Conservation (phyloP, 1,140 invertebrate species). For the Drosophila truncata region DNA sequence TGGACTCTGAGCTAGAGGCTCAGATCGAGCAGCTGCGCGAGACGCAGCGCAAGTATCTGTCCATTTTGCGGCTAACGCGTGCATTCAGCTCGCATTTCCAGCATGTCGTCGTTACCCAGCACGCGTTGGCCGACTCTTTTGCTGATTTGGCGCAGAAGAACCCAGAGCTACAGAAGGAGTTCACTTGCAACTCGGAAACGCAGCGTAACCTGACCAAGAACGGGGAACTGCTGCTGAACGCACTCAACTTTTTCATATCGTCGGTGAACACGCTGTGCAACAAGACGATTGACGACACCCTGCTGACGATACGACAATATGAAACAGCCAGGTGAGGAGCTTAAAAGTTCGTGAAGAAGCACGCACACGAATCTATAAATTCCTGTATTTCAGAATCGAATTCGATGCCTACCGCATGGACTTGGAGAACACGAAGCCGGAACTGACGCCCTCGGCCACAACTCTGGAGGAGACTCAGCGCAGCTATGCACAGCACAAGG, state of each 20-base stretch:
- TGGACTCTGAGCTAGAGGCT: constrained; percentile 92
- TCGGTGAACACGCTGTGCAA: constrained; percentile 97
- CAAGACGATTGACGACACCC: constrained; percentile 98
- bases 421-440: constrained; percentile 91
- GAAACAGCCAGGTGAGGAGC: constrained; percentile 92
- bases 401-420: constrained; percentile 98
- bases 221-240: constrained; percentile 95
- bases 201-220: constrained; percentile 97
- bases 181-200: constrained; percentile 97
- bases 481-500: constrained; percentile 93
- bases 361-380: neutral
- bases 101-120: constrained; percentile 94
- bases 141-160: constrained; percentile 97
- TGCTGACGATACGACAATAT: constrained; percentile 96
- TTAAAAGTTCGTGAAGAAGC: neutral
- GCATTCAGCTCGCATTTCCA: constrained; percentile 95
- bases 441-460: constrained; percentile 88
- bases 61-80: constrained; percentile 93
- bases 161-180: constrained; percentile 97
- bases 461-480: constrained; percentile 93
- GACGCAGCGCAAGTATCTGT: constrained; percentile 97
- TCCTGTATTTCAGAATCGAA: constrained; percentile 90
- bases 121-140: constrained; percentile 88
- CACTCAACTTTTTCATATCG: constrained; percentile 98
- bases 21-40: constrained; percentile 96